These are phyloP conservation scores for Melanitta fusca DNA, from an alignment of 2,797 vertebrate genomes.

Conservation along the genomic window DNA sequence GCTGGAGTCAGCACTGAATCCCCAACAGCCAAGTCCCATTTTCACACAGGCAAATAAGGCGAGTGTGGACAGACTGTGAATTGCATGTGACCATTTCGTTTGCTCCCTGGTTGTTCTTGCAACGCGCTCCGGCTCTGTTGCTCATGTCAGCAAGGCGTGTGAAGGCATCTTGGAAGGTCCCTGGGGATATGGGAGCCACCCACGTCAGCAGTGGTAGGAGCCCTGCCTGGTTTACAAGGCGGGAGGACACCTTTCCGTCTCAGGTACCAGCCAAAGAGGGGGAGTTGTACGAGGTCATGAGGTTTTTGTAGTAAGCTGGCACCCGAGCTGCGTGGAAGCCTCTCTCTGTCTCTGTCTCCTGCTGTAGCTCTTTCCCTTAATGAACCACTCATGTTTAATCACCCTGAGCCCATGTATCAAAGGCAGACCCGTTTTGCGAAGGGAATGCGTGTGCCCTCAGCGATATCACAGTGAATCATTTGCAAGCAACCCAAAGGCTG, in stretches of 20 bases:
- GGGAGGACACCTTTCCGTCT: background rate
- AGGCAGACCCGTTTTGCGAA: background rate
- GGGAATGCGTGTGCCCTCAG: background rate
- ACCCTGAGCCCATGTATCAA: background rate
- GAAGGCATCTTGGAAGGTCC: background rate
- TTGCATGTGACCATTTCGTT: background rate
- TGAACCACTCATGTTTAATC: fast-evolving
- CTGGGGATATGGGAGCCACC: too few species aligned
- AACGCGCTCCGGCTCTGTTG: background rate
- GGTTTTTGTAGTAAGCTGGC: background rate
- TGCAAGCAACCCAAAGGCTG: background rate
- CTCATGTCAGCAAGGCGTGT: fast-evolving
- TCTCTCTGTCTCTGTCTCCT: background rate
- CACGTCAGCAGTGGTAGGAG: background rate
- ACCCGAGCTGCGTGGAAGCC: background rate
- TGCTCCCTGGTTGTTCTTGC: background rate
- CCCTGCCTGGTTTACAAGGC: too few species aligned
- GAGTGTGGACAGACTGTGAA: background rate
- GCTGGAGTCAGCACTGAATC: background rate
- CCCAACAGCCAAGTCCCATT: background rate
- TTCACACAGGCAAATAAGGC: background rate
- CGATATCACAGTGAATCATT: background rate
- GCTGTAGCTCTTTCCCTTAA: background rate
- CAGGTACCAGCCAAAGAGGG: fast-evolving
- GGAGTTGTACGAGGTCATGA: fast-evolving